Evolutionary conservation across 2,888 invertebrate species (phyloP), one percentile per base, ranked within the genome.

Genomic region (Gibbula magus): DNA sequence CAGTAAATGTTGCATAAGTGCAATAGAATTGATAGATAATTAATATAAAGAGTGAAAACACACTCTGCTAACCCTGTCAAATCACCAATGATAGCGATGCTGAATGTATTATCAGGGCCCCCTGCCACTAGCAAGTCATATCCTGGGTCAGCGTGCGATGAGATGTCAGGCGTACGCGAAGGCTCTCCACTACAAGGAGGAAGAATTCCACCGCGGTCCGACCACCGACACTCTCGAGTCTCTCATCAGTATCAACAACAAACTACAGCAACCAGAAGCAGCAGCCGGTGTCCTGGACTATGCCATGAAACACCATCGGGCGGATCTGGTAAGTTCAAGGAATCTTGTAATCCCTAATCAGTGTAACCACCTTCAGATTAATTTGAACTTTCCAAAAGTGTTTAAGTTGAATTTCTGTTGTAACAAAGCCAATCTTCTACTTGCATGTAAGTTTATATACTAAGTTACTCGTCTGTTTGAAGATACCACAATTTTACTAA

Each of bases 221-320:
- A 97, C 95, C 82, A 95, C 97, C 13, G 96, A 96, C 89, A 97
- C 98, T 0, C 96, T 99, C 13, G 99, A 99, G 92, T 96, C 98
- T 0, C 94, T 99, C 0, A 99, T 99, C 83, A 93, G 94, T 84
- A 99, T 99, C 84, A 99, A 99, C 92, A 99, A 99, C 92, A 99
- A 99, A 93, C 94, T 99, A 39, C 99, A 99, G 91, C 99, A 99
- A 91, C 97, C 98, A 83, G 99, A 99, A 93, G 99, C 99, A 0
- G 99, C 99, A 0, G 97, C 97, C 89, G 99, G 99, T 78, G 94
- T 94, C 1, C 89, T 99, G 3, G 96, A 97, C 89, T 96, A 97
- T 90, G 98, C 98, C 2, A 97, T 97, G 95, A 96, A 95, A 25
- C 95, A 91, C 79, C 90, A 91, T 79, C 86, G 89, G 35, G 85